Base-by-base conservation (phyloP, 2,797 vertebrate species). In the Tenualosa thibaudeaui region DNA sequence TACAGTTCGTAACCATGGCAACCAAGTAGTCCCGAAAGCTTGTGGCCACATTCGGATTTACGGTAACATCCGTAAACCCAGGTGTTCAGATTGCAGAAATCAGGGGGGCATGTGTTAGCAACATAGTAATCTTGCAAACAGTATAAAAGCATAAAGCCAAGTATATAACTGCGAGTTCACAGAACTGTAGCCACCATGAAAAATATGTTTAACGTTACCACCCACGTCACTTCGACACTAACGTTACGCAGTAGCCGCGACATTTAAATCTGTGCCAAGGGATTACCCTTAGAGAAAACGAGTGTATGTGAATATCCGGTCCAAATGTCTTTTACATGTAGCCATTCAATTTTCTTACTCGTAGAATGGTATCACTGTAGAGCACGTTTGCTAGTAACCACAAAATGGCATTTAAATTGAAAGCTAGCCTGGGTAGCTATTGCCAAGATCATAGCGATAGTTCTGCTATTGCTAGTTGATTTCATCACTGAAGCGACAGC, bases 191-290 rank as follows among this genome's bases (percentile, higher is more conserved):
- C 19, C 71, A 31, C 31, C 31, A 0, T 31, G 31, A 31, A 31
- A 31, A 31, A 31, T 51, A 51, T 51, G 7, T 12, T 51, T 51
- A 51, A 51, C 50, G 50, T 78, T 78, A 78, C 71, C 40, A 78
- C 71, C 37, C 71, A 37, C 71, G 71, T 78, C 71, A 78, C 71
- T 78, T 43, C 37, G 17, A 40, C 71, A 78, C 71, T 46, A 49
- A 49, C 46, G 46, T 49, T 49, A 46, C 19, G 37, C 15, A 78
- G 37, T 78, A 46, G 46, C 71, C 71, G 71, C 71, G 71, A 78
- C 71, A 78, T 78, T 78, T 78, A 78, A 78, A 78, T 78, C 71
- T 46, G 43, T 78, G 71, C 71, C 37, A 78, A 78, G 31, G 7
- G 31, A 7, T 13, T 2, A 43, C 8, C 37, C 1, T 40, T 15